Evolutionary conservation across 2,113 vertebrate species (phyloP).

Genomic region (Grus americana): DNA sequence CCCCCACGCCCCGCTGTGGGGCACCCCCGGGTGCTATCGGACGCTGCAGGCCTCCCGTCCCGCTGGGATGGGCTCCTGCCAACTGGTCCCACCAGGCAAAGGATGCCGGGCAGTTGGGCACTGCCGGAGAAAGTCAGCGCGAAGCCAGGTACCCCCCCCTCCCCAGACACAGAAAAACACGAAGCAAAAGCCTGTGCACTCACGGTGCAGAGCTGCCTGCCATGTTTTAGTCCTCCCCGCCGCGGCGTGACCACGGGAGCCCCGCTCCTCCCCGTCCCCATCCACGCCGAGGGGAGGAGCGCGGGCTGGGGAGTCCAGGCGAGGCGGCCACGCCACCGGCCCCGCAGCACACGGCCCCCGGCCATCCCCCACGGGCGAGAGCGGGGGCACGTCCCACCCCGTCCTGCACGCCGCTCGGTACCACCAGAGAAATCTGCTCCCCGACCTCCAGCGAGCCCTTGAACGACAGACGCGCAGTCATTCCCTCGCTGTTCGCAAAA

Average conservation of each 20-base stretch:
- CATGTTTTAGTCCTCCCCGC: background rate
- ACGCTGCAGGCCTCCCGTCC: background rate
- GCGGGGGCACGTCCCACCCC: background rate
- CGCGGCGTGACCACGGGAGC: background rate
- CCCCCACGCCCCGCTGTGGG: background rate
- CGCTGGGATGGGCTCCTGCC: background rate
- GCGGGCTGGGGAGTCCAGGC: background rate
- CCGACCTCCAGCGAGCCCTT: background rate
- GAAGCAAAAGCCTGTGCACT: background rate
- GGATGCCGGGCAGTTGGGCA: rapidly evolving
- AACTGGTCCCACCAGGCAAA: background rate
- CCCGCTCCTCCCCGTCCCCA: background rate
- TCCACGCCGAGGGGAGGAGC: background rate
- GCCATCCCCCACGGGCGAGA: rapidly evolving
- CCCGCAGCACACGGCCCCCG: background rate
- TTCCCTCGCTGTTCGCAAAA: background rate
- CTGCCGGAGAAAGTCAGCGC: background rate
- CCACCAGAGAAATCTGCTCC: background rate
- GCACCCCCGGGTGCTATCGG: background rate
- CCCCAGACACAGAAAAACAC: background rate
- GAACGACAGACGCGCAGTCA: rapidly evolving
- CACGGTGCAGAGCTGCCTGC: background rate
- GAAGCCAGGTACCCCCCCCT: background rate
- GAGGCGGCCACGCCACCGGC: background rate
- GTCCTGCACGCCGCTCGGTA: no score